phyloP scores from a whole-genome alignment of 2,888 invertebrate genomes.

The Rhogogaster chlorosoma region DNA sequence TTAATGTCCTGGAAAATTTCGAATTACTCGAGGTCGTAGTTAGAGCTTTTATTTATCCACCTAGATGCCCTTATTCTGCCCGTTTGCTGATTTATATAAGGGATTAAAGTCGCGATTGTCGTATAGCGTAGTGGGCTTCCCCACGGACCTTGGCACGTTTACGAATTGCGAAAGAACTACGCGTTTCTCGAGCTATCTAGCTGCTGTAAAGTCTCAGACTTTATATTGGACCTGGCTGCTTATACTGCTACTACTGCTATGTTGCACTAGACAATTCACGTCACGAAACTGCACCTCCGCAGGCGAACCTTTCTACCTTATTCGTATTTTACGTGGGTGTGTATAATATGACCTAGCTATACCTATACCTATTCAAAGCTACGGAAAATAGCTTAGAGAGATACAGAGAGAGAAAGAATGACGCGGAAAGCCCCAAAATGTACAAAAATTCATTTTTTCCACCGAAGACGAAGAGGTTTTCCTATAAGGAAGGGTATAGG shows the following conservation, averaged over 20 bases:
- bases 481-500: too few species aligned
- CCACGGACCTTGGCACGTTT: conserved; percentile 30
- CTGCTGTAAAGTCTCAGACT: neutral
- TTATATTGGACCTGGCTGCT: neutral
- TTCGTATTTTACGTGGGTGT: neutral
- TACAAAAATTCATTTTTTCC: too few species aligned
- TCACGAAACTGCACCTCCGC: neutral
- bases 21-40: neutral
- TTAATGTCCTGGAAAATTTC: neutral
- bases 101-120: neutral
- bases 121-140: neutral
- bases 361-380: neutral
- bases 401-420: neutral
- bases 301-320: neutral
- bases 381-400: neutral
- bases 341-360: neutral
- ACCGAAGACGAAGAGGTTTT: too few species aligned
- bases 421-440: too few species aligned
- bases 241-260: neutral
- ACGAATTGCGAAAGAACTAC: neutral
- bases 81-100: neutral
- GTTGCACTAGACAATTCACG: neutral
- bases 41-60: too few species aligned
- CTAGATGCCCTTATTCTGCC: neutral
- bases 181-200: neutral